phyloP scores from a whole-genome alignment of 2,888 invertebrate species.

The Drosophila falleni region DNA sequence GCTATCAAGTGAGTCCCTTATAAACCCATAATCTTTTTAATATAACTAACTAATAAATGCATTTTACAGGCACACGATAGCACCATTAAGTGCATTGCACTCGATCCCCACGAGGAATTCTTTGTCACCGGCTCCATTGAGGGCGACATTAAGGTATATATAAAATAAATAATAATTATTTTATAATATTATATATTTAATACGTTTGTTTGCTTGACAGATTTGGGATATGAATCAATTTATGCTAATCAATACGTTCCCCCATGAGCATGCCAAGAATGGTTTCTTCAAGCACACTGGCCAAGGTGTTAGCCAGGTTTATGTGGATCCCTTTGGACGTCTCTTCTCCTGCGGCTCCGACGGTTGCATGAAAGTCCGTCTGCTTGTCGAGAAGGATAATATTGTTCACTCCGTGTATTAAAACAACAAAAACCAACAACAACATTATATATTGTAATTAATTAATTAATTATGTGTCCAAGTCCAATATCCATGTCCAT shows the following conservation, averaged over 20 bases:
- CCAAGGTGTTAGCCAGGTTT: conserved; percentile 97
- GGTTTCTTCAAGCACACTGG: conserved; percentile 99
- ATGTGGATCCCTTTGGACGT: conserved; percentile 94
- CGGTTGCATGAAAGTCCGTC: conserved; percentile 98
- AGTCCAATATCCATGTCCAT: neutral
- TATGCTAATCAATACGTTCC: conserved; percentile 94
- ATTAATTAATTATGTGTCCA: conserved; percentile 31
- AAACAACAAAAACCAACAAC: conserved; percentile 35
- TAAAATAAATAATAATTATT: neutral
- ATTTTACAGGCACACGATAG: conserved; percentile 93
- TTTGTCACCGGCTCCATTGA: conserved; percentile 98
- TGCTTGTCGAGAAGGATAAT: conserved; percentile 93
- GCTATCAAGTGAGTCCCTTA: conserved; percentile 87
- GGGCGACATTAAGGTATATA: conserved; percentile 93
- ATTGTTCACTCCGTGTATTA: conserved; percentile 87
- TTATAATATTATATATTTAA: too few relatives aligned
- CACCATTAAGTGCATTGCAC: conserved; percentile 96
- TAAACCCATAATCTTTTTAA: neutral
- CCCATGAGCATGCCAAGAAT: conserved; percentile 97
- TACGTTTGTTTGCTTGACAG: conserved; percentile 86
- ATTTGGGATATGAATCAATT: conserved; percentile 97
- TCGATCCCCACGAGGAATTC: conserved; percentile 97
- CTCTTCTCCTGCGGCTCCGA: conserved; percentile 99
- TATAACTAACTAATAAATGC: neutral
- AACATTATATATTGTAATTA: conserved; percentile 27